Evolutionary conservation across 2,797 vertebrate genomes (phyloP).

Genomic region (Eulemur coronatus): DNA sequence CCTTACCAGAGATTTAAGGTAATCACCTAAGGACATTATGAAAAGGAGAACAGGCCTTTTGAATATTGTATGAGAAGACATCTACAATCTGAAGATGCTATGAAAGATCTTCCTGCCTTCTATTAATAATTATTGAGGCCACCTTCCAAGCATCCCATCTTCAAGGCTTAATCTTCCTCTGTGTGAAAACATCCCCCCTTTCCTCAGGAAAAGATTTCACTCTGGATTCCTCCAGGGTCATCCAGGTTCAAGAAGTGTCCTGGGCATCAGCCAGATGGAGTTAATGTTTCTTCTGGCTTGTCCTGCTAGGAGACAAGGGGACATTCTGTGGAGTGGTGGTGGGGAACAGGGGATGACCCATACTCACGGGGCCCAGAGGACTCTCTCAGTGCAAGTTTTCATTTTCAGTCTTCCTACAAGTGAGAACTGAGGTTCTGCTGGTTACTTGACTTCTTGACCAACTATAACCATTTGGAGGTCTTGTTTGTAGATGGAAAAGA

Average conservation of each 20-base stretch:
- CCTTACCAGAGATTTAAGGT: background rate
- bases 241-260: background rate
- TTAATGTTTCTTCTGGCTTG: background rate
- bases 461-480: background rate
- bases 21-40: no score
- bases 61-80: background rate
- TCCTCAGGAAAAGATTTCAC: background rate
- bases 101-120: background rate
- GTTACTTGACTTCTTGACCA: background rate
- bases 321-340: fast-evolving
- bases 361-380: background rate
- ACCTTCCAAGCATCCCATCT: background rate
- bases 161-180: background rate
- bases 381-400: background rate
- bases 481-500: background rate
- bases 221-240: background rate
- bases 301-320: background rate
- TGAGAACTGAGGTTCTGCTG: background rate
- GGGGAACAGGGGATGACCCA: background rate
- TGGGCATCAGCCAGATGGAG: background rate
- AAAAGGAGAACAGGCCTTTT: background rate
- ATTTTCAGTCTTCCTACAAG: background rate
- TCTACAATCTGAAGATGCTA: background rate
- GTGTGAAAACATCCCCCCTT: background rate
- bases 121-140: background rate